Percentiles rank a stretch among this genome's conserved stretches.
Conservation (phyloP, 2,797 vertebrate genomes). For the Anolis apletophallus region DNA sequence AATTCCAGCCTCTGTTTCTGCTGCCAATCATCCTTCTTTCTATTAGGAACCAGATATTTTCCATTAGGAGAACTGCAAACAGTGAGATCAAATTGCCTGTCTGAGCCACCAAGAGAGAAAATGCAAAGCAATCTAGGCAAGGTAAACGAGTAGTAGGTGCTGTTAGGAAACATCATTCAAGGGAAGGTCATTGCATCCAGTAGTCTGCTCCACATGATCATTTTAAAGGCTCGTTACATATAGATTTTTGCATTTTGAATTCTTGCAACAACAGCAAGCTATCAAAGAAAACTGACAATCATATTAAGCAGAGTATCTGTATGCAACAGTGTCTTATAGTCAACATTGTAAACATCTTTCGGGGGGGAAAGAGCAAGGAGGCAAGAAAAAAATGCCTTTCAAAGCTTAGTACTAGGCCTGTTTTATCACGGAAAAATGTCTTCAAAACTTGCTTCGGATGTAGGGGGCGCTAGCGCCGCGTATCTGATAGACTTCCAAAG, state of each 20-base stretch:
- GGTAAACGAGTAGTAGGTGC: neutral
- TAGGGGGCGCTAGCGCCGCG: no score
- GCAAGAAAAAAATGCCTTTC: neutral
- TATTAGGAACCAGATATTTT: neutral
- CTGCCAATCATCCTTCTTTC: neutral
- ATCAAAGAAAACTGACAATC: neutral
- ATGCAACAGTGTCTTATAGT: neutral
- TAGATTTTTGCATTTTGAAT: conserved; percentile 24
- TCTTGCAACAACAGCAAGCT: neutral
- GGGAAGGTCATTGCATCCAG: neutral
- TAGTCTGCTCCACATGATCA: neutral
- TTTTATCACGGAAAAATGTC: no score
- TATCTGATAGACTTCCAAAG: no score
- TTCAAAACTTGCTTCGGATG: no score
- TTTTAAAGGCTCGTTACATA: conserved; percentile 22
- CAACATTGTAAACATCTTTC: neutral
- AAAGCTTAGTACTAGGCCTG: neutral
- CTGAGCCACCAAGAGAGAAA: neutral
- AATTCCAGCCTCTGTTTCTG: neutral
- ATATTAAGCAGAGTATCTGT: neutral
- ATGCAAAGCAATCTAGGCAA: neutral
- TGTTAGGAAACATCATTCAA: neutral
- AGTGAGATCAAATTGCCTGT: conserved; percentile 15
- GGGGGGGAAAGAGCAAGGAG: neutral
- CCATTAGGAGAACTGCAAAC: neutral